Percentiles rank a stretch among this genome's conserved stretches.
phyloP scores from a whole-genome alignment of 2,113 vertebrate species.

The Phocoena sinus region DNA sequence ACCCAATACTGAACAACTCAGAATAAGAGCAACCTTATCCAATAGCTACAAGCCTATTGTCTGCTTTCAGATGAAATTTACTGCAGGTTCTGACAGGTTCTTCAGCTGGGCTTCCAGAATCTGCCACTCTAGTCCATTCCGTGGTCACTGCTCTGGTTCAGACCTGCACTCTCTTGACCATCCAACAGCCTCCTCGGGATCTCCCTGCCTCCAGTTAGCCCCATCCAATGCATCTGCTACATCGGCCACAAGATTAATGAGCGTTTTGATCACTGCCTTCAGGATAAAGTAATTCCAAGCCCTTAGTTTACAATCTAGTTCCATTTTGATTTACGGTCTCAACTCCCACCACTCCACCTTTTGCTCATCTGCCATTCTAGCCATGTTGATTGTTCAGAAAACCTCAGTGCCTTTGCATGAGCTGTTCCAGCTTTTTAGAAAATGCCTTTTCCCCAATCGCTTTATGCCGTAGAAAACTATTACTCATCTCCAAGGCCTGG shows the following conservation, averaged over 20 bases:
- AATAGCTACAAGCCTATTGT: background rate
- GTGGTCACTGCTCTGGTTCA: background rate
- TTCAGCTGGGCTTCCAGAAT: background rate
- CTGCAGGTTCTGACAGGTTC: background rate
- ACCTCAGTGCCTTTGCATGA: conserved; percentile 48
- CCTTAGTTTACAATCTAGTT: background rate
- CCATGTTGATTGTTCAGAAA: background rate
- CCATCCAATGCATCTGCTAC: background rate
- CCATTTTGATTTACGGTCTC: background rate
- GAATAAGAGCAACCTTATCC: background rate
- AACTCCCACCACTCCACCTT: background rate
- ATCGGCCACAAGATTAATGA: background rate
- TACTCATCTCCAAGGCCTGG: background rate
- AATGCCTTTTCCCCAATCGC: background rate
- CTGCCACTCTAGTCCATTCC: background rate
- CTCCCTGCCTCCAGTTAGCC: background rate
- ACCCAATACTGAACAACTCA: background rate
- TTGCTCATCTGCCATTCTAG: background rate
- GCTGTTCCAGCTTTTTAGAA: background rate
- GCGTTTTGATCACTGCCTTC: background rate
- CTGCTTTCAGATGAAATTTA: background rate
- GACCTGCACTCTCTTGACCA: background rate
- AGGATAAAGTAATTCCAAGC: background rate
- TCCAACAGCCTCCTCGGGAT: background rate
- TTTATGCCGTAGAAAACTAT: background rate